Percentiles rank a stretch among this genome's conserved stretches.
Evolutionary conservation across 2,888 invertebrate genomes (phyloP).

Genomic region (Andrena flavipes): DNA sequence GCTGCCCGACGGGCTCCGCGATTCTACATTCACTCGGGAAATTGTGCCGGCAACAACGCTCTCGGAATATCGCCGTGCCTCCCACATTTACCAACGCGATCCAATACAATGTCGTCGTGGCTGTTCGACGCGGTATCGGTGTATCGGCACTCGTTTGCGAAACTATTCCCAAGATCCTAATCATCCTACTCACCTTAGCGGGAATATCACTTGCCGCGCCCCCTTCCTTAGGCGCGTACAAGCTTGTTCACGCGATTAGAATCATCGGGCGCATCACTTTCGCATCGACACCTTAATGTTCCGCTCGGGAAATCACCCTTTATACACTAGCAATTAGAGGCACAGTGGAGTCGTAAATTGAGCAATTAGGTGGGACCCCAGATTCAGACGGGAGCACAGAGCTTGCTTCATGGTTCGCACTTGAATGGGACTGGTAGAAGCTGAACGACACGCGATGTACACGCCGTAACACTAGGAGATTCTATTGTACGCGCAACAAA

Average conservation of each 20-base stretch:
- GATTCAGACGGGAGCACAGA: too few relatives aligned
- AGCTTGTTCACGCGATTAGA: not conserved
- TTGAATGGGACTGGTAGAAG: too few relatives aligned
- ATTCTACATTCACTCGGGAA: constrained; percentile 56
- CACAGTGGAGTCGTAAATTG: too few relatives aligned
- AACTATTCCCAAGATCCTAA: constrained; percentile 31
- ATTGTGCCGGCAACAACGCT: constrained; percentile 28
- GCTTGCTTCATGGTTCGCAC: too few relatives aligned
- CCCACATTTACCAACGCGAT: constrained; percentile 23
- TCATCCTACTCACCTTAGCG: not conserved
- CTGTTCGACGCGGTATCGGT: constrained; percentile 6
- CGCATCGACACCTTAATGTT: not conserved
- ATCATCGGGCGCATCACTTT: not conserved
- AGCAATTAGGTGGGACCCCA: too few relatives aligned
- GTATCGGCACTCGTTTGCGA: constrained; percentile 30
- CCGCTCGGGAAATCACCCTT: too few relatives aligned
- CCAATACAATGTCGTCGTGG: constrained; percentile 37
- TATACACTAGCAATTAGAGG: too few relatives aligned
- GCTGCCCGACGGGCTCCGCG: constrained; percentile 1
- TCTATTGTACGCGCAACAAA: too few relatives aligned
- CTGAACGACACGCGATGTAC: too few relatives aligned
- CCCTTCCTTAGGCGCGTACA: not conserved
- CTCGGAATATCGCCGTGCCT: constrained; percentile 25
- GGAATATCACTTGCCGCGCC: not conserved
- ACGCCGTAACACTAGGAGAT: too few relatives aligned